A percentile compares a stretch with the other conserved stretches of the same genome.
phyloP scores from a whole-genome alignment of 2,888 invertebrate species.

The Drosophila stalkeri region DNA sequence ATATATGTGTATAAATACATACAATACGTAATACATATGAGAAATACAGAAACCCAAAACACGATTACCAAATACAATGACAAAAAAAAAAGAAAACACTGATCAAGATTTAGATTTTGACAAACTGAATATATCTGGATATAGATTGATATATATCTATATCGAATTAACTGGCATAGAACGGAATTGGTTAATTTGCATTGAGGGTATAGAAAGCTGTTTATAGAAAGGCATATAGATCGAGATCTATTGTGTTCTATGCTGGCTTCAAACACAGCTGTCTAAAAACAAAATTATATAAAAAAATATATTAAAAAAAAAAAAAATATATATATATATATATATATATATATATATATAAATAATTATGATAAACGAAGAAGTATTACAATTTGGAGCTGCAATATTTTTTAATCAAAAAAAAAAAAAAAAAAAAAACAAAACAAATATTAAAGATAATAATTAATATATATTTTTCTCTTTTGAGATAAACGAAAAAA shows the following conservation, averaged over 20 bases:
- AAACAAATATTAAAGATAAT: slow-evolving; percentile 67
- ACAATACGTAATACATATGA: slow-evolving; percentile 74
- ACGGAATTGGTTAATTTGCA: slow-evolving; percentile 4
- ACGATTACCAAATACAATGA: slow-evolving; percentile 38
- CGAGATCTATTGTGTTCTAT: slow-evolving; percentile 84
- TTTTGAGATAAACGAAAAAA: slow-evolving; percentile 77
- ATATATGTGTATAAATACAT: slow-evolving; percentile 25
- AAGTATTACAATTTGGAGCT: slow-evolving; percentile 79
- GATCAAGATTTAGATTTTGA: slow-evolving; percentile 47
- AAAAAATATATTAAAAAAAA: slow-evolving; percentile 6
- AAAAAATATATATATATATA: slow-evolving; percentile 13
- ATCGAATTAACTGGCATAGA: slow-evolving; percentile 29
- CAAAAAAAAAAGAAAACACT: slow-evolving; percentile 26
- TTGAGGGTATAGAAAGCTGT: background rate
- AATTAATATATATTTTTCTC: slow-evolving; percentile 82
- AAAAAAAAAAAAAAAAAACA: slow-evolving; percentile 6
- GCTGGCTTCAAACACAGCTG: slow-evolving; percentile 34
- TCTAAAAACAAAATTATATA: slow-evolving; percentile 12
- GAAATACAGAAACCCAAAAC: slow-evolving; percentile 49
- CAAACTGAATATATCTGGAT: slow-evolving; percentile 24
- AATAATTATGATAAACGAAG: slow-evolving; percentile 54
- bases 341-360: slow-evolving; percentile 21
- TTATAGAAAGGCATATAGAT: slow-evolving; percentile 8
- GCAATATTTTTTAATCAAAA: slow-evolving; percentile 81
- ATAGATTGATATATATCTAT: background rate